A percentile compares a stretch with the other conserved stretches of the same genome.
These are phyloP conservation scores for Rhodophaea formosa DNA, from an alignment of 2,888 invertebrate species.

Conservation along the genomic window DNA sequence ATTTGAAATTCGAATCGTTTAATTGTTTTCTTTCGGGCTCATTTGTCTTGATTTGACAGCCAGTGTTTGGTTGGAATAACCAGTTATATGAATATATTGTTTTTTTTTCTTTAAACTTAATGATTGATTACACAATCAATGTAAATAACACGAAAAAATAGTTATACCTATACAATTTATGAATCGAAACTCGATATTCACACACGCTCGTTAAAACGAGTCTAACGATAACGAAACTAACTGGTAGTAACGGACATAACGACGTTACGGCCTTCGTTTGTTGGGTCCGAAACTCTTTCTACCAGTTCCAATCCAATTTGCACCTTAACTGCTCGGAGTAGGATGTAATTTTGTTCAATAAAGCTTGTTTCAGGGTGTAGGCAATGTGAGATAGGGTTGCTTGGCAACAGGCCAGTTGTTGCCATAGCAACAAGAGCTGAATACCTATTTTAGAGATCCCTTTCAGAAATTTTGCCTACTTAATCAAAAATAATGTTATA, in stretches of 20 bases:
- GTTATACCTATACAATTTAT: background rate
- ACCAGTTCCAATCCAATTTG: slow-evolving; percentile 26
- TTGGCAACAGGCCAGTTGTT: slow-evolving; percentile 24
- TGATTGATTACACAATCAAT: too few relatives aligned
- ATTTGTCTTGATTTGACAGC: background rate
- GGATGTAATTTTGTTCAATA: slow-evolving; percentile 24
- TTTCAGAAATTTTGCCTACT: background rate
- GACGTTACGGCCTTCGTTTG: slow-evolving; percentile 43
- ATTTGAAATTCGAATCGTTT: slow-evolving; percentile 14
- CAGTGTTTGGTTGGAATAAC: background rate
- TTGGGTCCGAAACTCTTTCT: slow-evolving; percentile 38
- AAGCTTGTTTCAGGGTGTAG: background rate
- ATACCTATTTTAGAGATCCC: background rate
- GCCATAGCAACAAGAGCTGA: slow-evolving; percentile 30
- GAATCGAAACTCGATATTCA: slow-evolving; percentile 26
- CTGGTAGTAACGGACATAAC: slow-evolving; percentile 46
- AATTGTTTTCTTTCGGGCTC: slow-evolving; percentile 1
- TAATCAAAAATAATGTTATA: too few relatives aligned
- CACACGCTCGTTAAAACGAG: slow-evolving; percentile 45
- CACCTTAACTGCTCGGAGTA: slow-evolving; percentile 25
- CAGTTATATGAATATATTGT: too few relatives aligned
- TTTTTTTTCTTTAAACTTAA: too few relatives aligned
- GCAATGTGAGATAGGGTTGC: slow-evolving; percentile 24
- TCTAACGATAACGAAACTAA: slow-evolving; percentile 44
- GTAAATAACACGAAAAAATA: background rate